Conservation (phyloP, 2,888 invertebrate genomes). For the Pardosa pseudoannulata region DNA sequence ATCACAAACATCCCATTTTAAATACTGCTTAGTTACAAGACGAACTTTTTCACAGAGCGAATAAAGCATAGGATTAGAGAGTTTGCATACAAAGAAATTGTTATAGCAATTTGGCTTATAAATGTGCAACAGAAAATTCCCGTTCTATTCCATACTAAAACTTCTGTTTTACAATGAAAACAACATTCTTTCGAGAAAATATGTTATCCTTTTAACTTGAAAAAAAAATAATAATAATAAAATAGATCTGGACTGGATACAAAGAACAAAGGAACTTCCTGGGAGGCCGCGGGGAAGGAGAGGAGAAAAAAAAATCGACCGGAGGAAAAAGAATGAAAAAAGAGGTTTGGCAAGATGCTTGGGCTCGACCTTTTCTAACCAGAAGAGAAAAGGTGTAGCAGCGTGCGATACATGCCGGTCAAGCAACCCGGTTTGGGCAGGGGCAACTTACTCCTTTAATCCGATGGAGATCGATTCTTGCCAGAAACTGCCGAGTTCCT, state of each 20-base stretch:
- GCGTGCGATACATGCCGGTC: constrained; percentile 19
- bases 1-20: no score
- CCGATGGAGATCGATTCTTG: not conserved
- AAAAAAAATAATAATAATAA: not conserved
- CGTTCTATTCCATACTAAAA: no score
- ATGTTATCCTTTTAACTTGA: not conserved
- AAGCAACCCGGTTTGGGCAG: constrained; percentile 14
- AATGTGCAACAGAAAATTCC: no score
- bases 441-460: not conserved
- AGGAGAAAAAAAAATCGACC: not conserved
- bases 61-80: no score
- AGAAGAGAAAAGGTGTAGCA: constrained; percentile 19
- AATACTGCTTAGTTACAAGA: no score
- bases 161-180: no score
- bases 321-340: constrained; percentile 9
- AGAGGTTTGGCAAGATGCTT: constrained; percentile 39
- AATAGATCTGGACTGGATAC: not conserved
- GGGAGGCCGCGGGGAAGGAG: constrained; percentile 10
- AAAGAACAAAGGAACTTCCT: constrained; percentile 23
- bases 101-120: no score
- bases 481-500: not conserved
- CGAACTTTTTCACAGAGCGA: no score
- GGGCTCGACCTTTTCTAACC: constrained; percentile 12
- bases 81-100: no score
- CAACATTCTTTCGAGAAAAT: no score